Base-by-base conservation (phyloP, 2,888 invertebrate species). In the Thereva unica region DNA sequence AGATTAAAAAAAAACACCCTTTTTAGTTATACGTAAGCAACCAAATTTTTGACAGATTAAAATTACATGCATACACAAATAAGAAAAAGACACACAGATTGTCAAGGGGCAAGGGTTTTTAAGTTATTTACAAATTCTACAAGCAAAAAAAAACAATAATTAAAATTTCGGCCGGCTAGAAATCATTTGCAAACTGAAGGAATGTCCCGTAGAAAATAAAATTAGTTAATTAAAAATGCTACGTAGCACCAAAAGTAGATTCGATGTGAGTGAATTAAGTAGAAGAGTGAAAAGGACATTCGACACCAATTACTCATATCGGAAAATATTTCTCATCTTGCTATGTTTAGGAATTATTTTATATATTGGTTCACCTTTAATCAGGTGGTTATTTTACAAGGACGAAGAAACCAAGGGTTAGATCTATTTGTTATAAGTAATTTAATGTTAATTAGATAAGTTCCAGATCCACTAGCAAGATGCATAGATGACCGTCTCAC, bases 401-500 rank as follows among this genome's bases (percentile, higher is more conserved):
- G 83, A 83, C 67, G 82, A 79, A 69, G 78, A 81, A 50, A 77
- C 82, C 68, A 78, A 78, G 67, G 78, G 80, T 80, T 71, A 69
- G 35, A 50, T 9, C 5, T 8, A 38, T 35, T 44, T 41, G 57
- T 57, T 63, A 44, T 40, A 44, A 38, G 23, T 5, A 49, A 7
- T 10, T 1, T 37, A 37, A 40, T 3, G 10, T 12, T 40, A 50
- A 49, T 9, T 42, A 38, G 23, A 49, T 64, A 10, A 61, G 40
- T 64, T 68, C 1, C 72, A 71, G 82, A 82, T 72, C 82, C 82
- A 53, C 80, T 88, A 69, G 85, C 86, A 73, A 79, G 84, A 67
- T 91, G 91, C 76, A 85, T 91, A 76, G 85, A 84, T 67, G 87
- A 87, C 74, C 85, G 86, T 69, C 75, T 91, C 70, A 83, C 83